Base-by-base conservation (phyloP, 2,888 invertebrate species). In the Aethes cnicana region DNA sequence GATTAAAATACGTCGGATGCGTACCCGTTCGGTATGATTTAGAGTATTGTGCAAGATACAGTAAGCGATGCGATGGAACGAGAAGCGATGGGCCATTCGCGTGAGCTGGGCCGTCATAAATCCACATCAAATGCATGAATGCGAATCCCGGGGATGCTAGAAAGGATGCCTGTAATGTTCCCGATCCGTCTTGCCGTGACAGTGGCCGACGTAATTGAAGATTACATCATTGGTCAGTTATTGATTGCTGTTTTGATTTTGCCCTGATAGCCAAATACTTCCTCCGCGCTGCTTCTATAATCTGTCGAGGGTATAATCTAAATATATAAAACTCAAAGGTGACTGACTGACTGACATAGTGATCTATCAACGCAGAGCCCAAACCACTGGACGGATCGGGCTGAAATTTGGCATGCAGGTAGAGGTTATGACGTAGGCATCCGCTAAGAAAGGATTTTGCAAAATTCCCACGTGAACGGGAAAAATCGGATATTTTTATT, bases 141-240 rank as follows among this genome's bases (percentile, higher is more conserved):
- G 46, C 46, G 42, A 44, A 32, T 32, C 52, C 53, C 21, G 14
- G 43, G 35, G 47, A 44, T 37, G 46, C 62, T 56, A 62, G 57
- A 49, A 63, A 57, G 57, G 63, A 63, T 60, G 61, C 54, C 54
- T 61, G 68, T 73, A 68, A 75, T 72, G 67, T 66, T 49, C 54
- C 66, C 63, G 55, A 78, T 78, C 71, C 62, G 71, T 78, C 77
- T 77, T 74, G 41, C 36, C 58, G 59, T 61, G 73, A 74, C 71
- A 69, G 61, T 68, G 65, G 54, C 63, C 67, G 53, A 54, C 68
- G 72, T 73, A 73, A 75, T 74, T 73, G 72, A 61, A 58, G 62
- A 63, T 57, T 63, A 61, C 61, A 70, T 70, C 59, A 68, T 77
- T 71, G 63, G 32, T 32, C 20, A 26, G 16, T 52, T 52, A 52